These are phyloP conservation scores for Triops cancriformis DNA, from an alignment of 1,140 invertebrate species.

Conservation along the genomic window DNA sequence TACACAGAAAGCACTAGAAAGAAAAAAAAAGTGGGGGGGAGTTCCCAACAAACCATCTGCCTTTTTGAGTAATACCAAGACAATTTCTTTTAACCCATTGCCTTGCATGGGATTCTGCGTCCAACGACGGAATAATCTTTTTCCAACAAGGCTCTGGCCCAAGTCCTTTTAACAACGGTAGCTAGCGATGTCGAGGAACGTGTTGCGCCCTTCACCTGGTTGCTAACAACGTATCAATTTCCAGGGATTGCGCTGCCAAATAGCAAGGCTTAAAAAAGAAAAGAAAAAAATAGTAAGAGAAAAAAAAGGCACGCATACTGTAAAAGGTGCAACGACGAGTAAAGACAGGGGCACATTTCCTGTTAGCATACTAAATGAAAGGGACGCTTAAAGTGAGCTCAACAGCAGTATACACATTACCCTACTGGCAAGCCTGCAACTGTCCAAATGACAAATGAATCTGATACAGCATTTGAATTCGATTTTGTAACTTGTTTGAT, in stretches of 20 bases:
- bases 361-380: neutral
- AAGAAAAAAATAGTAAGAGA: neutral
- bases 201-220: constrained; percentile 4
- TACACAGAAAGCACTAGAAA: neutral
- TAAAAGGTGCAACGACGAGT: neutral
- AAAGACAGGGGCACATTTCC: neutral
- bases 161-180: neutral
- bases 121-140: neutral
- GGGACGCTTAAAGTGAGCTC: neutral
- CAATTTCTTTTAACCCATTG: neutral
- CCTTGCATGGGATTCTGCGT: neutral
- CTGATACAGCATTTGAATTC: too few species aligned
- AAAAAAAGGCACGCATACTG: neutral
- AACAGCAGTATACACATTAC: neutral
- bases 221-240: constrained; percentile 7
- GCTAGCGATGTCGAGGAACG: neutral
- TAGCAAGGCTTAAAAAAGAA: too few species aligned
- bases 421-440: neutral
- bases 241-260: neutral
- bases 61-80: neutral
- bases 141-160: neutral
- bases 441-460: neutral
- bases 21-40: neutral
- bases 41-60: neutral
- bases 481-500: too few species aligned